Evolutionary conservation across 2,113 vertebrate species (phyloP).

Genomic region (Salvelinus namaycush): DNA sequence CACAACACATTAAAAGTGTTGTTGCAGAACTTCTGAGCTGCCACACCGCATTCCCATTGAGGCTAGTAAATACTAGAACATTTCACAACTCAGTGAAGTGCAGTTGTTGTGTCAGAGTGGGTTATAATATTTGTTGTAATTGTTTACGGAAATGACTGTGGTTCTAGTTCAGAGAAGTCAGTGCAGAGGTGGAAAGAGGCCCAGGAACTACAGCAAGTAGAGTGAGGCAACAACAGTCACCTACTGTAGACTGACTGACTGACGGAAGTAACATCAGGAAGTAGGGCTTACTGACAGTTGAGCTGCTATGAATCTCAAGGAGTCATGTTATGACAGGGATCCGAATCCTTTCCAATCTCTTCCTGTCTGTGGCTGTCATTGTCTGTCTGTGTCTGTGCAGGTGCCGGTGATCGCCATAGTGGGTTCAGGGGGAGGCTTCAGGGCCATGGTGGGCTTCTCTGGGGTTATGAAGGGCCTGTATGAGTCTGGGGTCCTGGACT

Average conservation of each 20-base stretch:
- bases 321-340: background rate
- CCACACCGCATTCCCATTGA: background rate
- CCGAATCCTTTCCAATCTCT: background rate
- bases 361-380: background rate
- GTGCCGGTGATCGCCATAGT: conserved; percentile 91
- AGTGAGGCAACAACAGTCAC: background rate
- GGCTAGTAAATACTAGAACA: background rate
- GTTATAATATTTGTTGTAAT: background rate
- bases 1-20: background rate
- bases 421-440: conserved; percentile 94
- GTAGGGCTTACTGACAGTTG: background rate
- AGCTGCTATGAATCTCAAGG: too few species aligned
- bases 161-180: conserved; percentile 11
- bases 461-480: conserved; percentile 96
- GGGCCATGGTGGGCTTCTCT: conserved; percentile 94
- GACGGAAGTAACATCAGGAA: background rate
- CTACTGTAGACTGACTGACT: background rate
- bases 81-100: background rate
- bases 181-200: background rate
- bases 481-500: conserved; percentile 92
- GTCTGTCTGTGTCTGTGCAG: conserved; percentile 64
- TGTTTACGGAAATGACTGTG: conserved; percentile 6
- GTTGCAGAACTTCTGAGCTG: background rate
- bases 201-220: background rate
- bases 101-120: conserved; percentile 1